Evolutionary conservation across 2,113 vertebrate species (phyloP), one percentile per base, ranked within the genome.

Genomic region (Protobothrops mucrosquamatus): DNA sequence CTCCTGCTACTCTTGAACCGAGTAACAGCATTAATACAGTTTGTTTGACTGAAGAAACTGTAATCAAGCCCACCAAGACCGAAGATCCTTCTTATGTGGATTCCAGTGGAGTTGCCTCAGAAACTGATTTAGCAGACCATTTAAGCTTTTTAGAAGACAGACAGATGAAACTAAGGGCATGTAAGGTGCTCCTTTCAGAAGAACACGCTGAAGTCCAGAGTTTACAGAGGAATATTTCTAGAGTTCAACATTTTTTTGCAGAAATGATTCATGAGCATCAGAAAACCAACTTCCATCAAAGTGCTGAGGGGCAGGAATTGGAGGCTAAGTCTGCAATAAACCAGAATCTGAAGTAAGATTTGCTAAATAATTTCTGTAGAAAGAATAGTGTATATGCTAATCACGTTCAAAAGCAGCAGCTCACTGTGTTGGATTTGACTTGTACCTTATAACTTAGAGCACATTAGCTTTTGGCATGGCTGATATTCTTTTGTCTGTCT

Each of bases 211-310:
- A 95, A 92, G 96, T 97, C 56, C 99, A 99, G 95, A 97, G 96
- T 89, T 95, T 96, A 0, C 98, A 97, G 95, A 97, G 97, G 87
- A 96, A 97, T 2, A 96, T 98, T 48, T 95, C 95, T 0, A 97
- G 98, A 93, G 94, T 99, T 93, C 99, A 99, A 95, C 96, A 98
- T 92, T 98, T 95, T 51, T 97, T 99, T 94, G 91, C 97, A 7
- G 94, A 96, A 93, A 96, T 99, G 98, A 98, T 99, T 94, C 97
- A 93, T 89, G 98, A 97, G 94, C 99, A 99, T 96, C 97, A 97
- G 92, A 97, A 95, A 94, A 97, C 93, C 86, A 97, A 95, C 12
- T 93, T 97, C 57, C 95, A 96, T 92, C 95, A 94, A 94, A 87
- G 94, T 85, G 89, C 93, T 4, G 95, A 34, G 54, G 59, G 34